phyloP scores from a whole-genome alignment of 2,113 vertebrate species.

The Notothenia rossii region DNA sequence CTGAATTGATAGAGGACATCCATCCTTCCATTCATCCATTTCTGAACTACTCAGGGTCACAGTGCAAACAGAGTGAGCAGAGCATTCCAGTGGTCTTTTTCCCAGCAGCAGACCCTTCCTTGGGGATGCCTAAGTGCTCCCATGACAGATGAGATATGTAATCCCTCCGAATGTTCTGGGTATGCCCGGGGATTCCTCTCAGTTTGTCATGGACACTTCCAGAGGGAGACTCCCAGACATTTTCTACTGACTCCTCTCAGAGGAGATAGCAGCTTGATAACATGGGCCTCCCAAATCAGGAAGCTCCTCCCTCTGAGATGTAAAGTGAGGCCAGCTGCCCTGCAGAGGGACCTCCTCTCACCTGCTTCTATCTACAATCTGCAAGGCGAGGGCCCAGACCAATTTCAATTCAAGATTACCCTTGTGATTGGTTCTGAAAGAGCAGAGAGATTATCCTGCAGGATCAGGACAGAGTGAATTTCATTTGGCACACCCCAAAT shows the following conservation, averaged over 20 bases:
- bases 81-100: constrained; percentile 27
- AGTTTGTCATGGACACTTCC: constrained; percentile 41
- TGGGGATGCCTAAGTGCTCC: constrained; percentile 41
- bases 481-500: not conserved
- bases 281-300: constrained; percentile 20
- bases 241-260: constrained; percentile 24
- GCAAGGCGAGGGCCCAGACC: not conserved
- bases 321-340: constrained; percentile 20
- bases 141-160: constrained; percentile 43
- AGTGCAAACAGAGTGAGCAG: constrained; percentile 26
- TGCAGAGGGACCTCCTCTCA: constrained; percentile 12
- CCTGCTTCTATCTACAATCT: not conserved
- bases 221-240: constrained; percentile 44
- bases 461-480: not conserved
- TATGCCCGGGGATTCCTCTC: constrained; percentile 50
- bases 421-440: not conserved
- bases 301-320: constrained; percentile 35
- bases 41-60: constrained; percentile 33
- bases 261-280: not conserved
- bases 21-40: constrained; percentile 28
- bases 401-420: not conserved
- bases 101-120: constrained; percentile 41
- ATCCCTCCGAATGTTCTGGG: constrained; percentile 41
- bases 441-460: not conserved
- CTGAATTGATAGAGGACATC: constrained; percentile 28